Evolutionary conservation across 2,888 invertebrate genomes (phyloP).

Genomic region (Folsomia candida): DNA sequence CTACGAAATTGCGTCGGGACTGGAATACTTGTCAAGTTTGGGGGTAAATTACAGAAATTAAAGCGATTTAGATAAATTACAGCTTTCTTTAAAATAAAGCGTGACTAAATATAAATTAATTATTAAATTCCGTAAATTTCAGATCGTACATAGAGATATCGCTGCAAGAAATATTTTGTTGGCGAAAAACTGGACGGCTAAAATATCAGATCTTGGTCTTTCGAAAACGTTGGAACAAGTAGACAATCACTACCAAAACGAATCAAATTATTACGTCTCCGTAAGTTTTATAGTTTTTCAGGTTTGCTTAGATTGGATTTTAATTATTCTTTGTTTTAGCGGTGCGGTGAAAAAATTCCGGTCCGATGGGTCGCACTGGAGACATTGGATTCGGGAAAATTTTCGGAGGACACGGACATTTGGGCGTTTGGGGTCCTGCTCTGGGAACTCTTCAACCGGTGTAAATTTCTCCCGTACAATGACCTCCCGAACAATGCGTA

Average conservation of each 20-base stretch:
- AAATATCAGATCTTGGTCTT: constrained; percentile 39
- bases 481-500: too few species aligned
- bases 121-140: too few species aligned
- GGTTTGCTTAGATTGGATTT: too few species aligned
- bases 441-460: constrained; percentile 33
- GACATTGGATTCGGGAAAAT: constrained; percentile 15
- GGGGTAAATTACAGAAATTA: not conserved
- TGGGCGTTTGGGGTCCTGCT: constrained; percentile 31
- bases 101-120: too few species aligned
- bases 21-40: constrained; percentile 25
- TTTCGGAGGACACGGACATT: constrained; percentile 22
- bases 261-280: constrained; percentile 17
- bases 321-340: too few species aligned
- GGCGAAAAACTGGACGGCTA: constrained; percentile 9
- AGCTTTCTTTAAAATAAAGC: too few species aligned
- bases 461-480: constrained; percentile 21
- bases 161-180: constrained; percentile 40
- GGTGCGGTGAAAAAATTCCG: constrained; percentile 22
- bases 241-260: too few species aligned
- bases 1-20: constrained; percentile 30
- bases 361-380: constrained; percentile 32
- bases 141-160: constrained; percentile 36
- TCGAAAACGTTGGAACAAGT: too few species aligned
- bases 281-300: too few species aligned
- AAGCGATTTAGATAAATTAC: too few species aligned